Evolutionary conservation across 2,888 invertebrate genomes (phyloP), one percentile per base, ranked within the genome.

Genomic region (Fragum whitleyi): DNA sequence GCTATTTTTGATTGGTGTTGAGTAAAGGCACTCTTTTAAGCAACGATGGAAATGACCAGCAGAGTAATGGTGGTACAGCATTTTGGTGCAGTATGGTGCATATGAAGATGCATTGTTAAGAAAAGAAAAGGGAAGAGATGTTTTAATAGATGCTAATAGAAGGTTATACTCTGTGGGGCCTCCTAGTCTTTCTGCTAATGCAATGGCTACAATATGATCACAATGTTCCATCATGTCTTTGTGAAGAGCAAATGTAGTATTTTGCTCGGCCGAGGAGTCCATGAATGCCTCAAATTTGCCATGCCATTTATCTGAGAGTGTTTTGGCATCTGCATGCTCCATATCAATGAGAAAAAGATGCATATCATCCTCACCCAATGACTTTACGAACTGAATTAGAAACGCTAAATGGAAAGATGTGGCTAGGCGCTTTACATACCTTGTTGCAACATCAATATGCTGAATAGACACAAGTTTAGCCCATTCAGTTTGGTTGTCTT

Each of bases 41-140:
- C 57, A 42, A 19, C 57, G 42, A 42, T 83, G 74, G 51, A 81
- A 86, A 47, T 62, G 59, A 0, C 86, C 81, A 29, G 79, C 74
- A n/a, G 61, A 57, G 42, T 69, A 75, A 51, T 86, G 83, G 6
- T 42, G 19, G 32, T 67, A 47, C 1, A 86, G 47, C 19, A 83
- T 74, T 47, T 21, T 26, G 11, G 62, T 74, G 42, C 78, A 80
- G 36, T 57, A 86, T 55, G 86, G 77, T 14, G 84, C 78, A 81
- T 86, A 86, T 19, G 82, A 77, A 16, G 76, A 51, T 0, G 86
- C 82, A 14, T 70, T 71, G 73, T 85, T 86, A 9, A 86, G 39
- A 68, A 85, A 86, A 16, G 29, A 36, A 36, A 36, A 36, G 9
- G 32, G 32, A 9, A 36, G 32, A 36, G 32, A 36, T 36, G 3